Percentiles rank a stretch among this genome's conserved stretches.
Conservation (phyloP, 2,113 vertebrate species). For the Formicarius rufipectus region DNA sequence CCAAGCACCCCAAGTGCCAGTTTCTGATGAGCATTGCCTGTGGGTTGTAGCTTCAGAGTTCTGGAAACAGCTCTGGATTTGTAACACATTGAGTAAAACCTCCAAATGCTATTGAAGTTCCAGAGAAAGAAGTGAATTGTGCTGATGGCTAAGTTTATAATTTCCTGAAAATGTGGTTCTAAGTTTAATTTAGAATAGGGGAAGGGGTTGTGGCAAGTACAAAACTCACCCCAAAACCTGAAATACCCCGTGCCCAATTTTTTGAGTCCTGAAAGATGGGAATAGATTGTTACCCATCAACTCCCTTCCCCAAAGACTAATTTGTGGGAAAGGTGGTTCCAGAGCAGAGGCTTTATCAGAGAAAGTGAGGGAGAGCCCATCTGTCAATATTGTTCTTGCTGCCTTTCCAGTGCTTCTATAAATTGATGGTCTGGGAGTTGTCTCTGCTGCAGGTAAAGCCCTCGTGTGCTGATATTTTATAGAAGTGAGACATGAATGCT, state of each 20-base stretch:
- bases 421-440: constrained; percentile 79
- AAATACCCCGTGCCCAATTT: not conserved
- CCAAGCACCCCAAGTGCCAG: accelerated
- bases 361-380: constrained; percentile 32
- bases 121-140: not conserved
- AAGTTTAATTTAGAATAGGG: not conserved
- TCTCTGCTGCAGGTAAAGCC: constrained; percentile 78
- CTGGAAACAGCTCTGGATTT: not conserved
- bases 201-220: not conserved
- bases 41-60: not conserved
- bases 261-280: not conserved
- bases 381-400: constrained; percentile 54
- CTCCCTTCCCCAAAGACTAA: not conserved
- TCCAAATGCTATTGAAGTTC: not conserved
- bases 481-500: constrained; percentile 43
- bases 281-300: not conserved
- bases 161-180: not conserved
- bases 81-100: not conserved
- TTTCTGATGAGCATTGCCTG: accelerated
- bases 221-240: not conserved
- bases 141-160: not conserved
- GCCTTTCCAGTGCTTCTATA: constrained; percentile 63
- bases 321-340: constrained; percentile 17
- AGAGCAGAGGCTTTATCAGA: constrained; percentile 28
- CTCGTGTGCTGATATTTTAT: constrained; percentile 46